phyloP scores from a whole-genome alignment of 2,888 invertebrate genomes.

The Panorpa germanica region DNA sequence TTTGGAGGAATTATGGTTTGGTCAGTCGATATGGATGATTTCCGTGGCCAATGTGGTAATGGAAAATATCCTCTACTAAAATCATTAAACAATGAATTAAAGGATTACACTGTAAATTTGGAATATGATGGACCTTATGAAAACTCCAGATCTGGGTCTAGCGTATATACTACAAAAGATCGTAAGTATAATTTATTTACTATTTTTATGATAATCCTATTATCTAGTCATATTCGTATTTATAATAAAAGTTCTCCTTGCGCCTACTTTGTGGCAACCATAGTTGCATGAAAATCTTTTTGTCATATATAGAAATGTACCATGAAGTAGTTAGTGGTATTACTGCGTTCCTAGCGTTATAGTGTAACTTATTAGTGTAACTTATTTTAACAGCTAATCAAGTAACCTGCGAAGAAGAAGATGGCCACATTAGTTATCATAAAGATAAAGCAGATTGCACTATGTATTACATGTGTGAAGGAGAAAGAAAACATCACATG shows the following conservation, averaged over 20 bases:
- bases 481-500: conserved; percentile 89
- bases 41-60: conserved; percentile 73
- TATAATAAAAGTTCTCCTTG: not conserved
- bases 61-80: conserved; percentile 80
- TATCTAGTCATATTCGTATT: not conserved
- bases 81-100: conserved; percentile 70
- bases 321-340: not conserved
- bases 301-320: not conserved
- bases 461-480: conserved; percentile 93
- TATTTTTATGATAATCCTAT: not conserved
- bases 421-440: conserved; percentile 90
- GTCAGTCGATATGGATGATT: conserved; percentile 93
- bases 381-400: conserved; percentile 47
- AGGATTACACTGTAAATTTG: conserved; percentile 60
- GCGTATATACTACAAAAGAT: conserved; percentile 74
- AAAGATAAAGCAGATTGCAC: conserved; percentile 80
- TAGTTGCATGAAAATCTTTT: not conserved
- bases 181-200: conserved; percentile 41
- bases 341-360: too few species aligned
- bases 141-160: conserved; percentile 39
- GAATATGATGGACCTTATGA: conserved; percentile 81
- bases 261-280: too few species aligned
- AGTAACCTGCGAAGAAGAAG: conserved; percentile 79
- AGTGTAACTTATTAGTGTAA: too few species aligned
- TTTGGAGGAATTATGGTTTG: conserved; percentile 95